These are phyloP conservation scores for Cecropterus lyciades DNA, from an alignment of 1,140 invertebrate genomes.

Conservation along the genomic window DNA sequence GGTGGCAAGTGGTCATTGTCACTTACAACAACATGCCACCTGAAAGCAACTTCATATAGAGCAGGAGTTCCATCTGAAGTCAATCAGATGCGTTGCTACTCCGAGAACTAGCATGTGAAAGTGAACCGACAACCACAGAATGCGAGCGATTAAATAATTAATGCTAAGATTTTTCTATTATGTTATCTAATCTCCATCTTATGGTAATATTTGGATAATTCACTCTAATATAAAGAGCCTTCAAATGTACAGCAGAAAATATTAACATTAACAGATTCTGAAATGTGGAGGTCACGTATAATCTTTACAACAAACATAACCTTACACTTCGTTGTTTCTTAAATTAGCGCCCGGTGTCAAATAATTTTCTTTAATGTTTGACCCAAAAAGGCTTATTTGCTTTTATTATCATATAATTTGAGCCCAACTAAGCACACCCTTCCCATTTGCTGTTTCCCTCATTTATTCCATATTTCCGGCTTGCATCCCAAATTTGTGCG, in stretches of 20 bases:
- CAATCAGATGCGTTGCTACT: no score
- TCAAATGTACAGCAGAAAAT: no score
- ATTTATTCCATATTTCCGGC: constrained; percentile 1
- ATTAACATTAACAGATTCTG: background rate
- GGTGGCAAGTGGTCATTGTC: no score
- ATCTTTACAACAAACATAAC: background rate
- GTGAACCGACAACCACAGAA: no score
- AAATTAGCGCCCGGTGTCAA: background rate
- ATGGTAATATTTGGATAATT: no score
- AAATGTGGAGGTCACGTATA: background rate
- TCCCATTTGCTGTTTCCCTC: background rate
- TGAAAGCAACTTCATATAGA: no score
- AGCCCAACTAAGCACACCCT: background rate
- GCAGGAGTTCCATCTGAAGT: no score
- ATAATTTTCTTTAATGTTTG: constrained; percentile 1
- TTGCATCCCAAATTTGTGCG: background rate
- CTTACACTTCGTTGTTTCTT: background rate
- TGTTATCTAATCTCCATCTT: no score
- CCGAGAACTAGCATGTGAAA: no score
- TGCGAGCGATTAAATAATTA: no score
- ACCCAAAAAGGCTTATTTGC: background rate
- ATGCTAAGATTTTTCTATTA: no score
- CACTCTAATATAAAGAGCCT: background rate
- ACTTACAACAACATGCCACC: no score
- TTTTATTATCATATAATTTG: constrained; percentile 1